Base-by-base conservation (phyloP, 2,797 vertebrate genomes). In the Pristis pectinata region DNA sequence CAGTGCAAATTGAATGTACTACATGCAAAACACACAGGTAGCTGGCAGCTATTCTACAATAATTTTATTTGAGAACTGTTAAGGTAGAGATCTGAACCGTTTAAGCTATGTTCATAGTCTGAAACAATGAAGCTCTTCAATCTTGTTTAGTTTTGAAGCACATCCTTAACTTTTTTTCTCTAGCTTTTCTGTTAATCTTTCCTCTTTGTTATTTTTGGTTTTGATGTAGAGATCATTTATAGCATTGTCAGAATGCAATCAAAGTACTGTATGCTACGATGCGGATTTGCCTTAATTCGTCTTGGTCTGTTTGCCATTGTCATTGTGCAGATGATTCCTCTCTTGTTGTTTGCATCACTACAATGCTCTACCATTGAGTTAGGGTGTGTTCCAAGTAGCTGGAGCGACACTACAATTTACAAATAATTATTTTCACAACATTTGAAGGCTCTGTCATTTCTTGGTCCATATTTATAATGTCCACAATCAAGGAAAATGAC, bases 41-140 rank as follows among this genome's bases (percentile, higher is more conserved):
- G 27, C 44, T 34, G 70, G 92, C 13, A 74, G 70, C 49, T 7
- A 76, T 76, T 94, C 70, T 74, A 70, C 92, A 49, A 8, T 76
- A 53, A 74, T 74, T 76, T n/a, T 74, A 56, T 94, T 74, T 76
- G 44, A 94, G 44, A 76, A 94, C 67, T 56, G 70, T 44, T 15
- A 34, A 74, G 92, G 76, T 76, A 94, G 74, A 53, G 27, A 30
- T 94, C 91, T 72, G 91, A 93, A 24, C 64, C 44, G 11, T 91
- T 92, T 74, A 76, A 76, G 70, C 24, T 93, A 30, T 93, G 44
- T 27, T 49, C 92, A 76, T 70, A 11, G 1, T 74, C 67, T 76
- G 27, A 94, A 74, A 94, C 70, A 76, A 94, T 53, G 67, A 94
- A 4, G 92, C 70, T 72, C 76, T 94, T 94, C 67, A 94, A 74